A percentile compares a stretch with the other conserved stretches of the same genome.
Evolutionary conservation across 2,888 invertebrate genomes (phyloP).

Genomic region (Rhamphomyia laevipes): DNA sequence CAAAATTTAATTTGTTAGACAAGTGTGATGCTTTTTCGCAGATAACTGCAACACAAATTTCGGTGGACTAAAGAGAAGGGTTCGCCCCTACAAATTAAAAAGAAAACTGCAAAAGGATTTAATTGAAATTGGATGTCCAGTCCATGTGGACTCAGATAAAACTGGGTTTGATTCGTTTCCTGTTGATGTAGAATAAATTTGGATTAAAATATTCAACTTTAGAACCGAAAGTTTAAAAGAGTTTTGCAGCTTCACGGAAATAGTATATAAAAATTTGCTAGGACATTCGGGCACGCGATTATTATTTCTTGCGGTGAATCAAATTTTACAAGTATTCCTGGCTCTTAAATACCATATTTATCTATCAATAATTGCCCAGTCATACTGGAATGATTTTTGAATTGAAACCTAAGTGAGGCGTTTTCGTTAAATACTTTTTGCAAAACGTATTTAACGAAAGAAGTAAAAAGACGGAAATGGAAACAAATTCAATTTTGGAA

Average conservation of each 20-base stretch:
- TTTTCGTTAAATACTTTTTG: slow-evolving; percentile 5
- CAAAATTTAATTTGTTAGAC: slow-evolving; percentile 4
- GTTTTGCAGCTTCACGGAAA: slow-evolving; percentile 6
- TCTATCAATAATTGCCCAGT: neutral
- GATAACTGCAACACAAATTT: slow-evolving; percentile 6
- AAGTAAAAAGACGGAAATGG: slow-evolving; percentile 3
- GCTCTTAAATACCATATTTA: slow-evolving; percentile 4
- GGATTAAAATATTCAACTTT: slow-evolving; percentile 3
- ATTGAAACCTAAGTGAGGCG: slow-evolving; percentile 6
- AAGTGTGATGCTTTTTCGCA: slow-evolving; percentile 6
- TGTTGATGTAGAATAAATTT: slow-evolving; percentile 2
- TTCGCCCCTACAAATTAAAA: slow-evolving; percentile 2
- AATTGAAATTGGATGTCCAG: slow-evolving; percentile 4
- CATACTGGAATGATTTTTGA: slow-evolving; percentile 5
- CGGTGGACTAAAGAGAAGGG: slow-evolving; percentile 1
- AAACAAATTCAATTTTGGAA: slow-evolving; percentile 6
- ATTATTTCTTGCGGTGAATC: slow-evolving; percentile 3
- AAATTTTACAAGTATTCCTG: slow-evolving; percentile 4
- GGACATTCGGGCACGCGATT: slow-evolving; percentile 5
- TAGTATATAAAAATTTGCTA: slow-evolving; percentile 6
- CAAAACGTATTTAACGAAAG: slow-evolving; percentile 5
- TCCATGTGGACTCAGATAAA: slow-evolving; percentile 1
- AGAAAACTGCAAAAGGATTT: neutral
- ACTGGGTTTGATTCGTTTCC: slow-evolving; percentile 1
- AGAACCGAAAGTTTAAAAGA: slow-evolving; percentile 8